A percentile compares a stretch with the other conserved stretches of the same genome.
phyloP scores from a whole-genome alignment of 2,888 invertebrate species.

The Xestia c-nigrum region DNA sequence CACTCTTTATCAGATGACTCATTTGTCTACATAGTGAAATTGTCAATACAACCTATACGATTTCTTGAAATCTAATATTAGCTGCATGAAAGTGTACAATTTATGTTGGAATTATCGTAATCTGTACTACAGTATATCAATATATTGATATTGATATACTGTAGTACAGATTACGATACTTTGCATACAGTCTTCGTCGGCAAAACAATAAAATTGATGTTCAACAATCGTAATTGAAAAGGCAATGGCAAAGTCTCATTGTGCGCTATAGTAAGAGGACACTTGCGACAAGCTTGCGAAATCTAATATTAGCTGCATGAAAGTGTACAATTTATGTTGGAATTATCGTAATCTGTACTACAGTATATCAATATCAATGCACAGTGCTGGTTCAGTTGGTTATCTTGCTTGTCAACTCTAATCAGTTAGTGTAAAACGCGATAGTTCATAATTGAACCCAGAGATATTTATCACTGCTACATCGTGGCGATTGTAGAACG shows the following conservation, averaged over 20 bases:
- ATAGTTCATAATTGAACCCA: conserved; percentile 29
- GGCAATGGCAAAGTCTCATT: conserved; percentile 71
- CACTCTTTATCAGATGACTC: conserved; percentile 56
- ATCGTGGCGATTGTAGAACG: conserved; percentile 7
- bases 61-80: conserved; percentile 64
- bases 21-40: conserved; percentile 52
- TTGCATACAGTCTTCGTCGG: conserved; percentile 26
- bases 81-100: conserved; percentile 51
- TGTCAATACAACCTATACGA: conserved; percentile 42
- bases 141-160: too few species aligned
- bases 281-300: conserved; percentile 73
- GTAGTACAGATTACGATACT: too few species aligned
- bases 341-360: conserved; percentile 31
- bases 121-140: conserved; percentile 24
- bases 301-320: conserved; percentile 56
- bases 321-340: conserved; percentile 49
- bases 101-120: conserved; percentile 37
- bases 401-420: conserved; percentile 44
- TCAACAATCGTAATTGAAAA: conserved; percentile 71
- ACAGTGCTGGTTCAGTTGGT: conserved; percentile 18
- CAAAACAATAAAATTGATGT: conserved; percentile 78
- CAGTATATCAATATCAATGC: conserved; percentile 25
- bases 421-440: conserved; percentile 32
- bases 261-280: conserved; percentile 69
- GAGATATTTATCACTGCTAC: conserved; percentile 9